phyloP scores from a whole-genome alignment of 2,888 invertebrate species.

The Lypha dubia region DNA sequence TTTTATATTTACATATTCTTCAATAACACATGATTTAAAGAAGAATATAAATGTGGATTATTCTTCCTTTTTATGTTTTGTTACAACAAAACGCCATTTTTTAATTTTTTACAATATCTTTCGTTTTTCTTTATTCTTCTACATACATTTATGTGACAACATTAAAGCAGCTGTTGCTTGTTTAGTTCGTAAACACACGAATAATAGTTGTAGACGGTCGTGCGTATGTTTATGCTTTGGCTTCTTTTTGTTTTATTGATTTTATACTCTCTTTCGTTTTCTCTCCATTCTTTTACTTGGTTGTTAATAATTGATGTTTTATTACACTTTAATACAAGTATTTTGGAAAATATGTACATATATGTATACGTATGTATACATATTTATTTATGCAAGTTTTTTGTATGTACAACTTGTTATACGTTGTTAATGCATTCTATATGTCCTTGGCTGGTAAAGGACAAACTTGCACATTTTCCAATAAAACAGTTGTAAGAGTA shows the following conservation, averaged over 20 bases:
- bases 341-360: constrained; percentile 47
- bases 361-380: too few relatives aligned
- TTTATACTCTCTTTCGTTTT: constrained; percentile 35
- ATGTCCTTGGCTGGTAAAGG: constrained; percentile 68
- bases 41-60: constrained; percentile 15
- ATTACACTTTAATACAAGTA: constrained; percentile 63
- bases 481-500: constrained; percentile 7
- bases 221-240: background rate
- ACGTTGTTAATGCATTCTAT: constrained; percentile 41
- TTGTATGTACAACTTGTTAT: constrained; percentile 24
- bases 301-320: constrained; percentile 69
- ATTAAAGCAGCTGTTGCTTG: constrained; percentile 65
- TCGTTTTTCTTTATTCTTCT: constrained; percentile 7
- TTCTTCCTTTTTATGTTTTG: constrained; percentile 31
- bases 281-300: constrained; percentile 12
- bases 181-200: constrained; percentile 12
- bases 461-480: constrained; percentile 58
- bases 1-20: constrained; percentile 27
- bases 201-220: constrained; percentile 22
- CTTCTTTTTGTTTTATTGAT: constrained; percentile 59
- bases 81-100: constrained; percentile 56
- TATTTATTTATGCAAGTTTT: background rate
- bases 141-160: constrained; percentile 19
- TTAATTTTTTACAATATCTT: constrained; percentile 25
- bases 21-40: constrained; percentile 29